Evolutionary conservation across 2,113 vertebrate genomes (phyloP).

Genomic region (Potamarius usumacintae): DNA sequence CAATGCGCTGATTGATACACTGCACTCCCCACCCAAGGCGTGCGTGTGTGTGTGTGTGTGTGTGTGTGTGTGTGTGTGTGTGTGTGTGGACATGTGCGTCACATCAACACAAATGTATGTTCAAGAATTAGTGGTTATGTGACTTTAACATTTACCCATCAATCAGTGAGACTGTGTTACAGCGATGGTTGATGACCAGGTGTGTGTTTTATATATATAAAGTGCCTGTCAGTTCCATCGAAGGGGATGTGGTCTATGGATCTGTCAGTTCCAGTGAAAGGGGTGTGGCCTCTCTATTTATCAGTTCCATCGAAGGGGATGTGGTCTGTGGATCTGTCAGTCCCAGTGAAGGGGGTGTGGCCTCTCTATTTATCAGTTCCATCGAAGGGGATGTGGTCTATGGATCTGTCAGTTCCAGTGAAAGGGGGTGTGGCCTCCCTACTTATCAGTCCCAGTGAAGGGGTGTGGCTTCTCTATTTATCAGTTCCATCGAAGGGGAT

Average conservation of each 20-base stretch:
- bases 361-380: neutral
- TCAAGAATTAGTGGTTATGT: neutral
- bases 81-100: neutral
- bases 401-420: neutral
- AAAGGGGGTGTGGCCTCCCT: neutral
- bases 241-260: neutral
- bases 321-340: neutral
- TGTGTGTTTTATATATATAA: neutral
- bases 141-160: slow-evolving; percentile 48
- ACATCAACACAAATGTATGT: neutral
- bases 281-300: too few relatives aligned
- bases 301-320: neutral
- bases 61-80: slow-evolving; percentile 15
- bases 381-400: neutral
- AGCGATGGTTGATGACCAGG: slow-evolving; percentile 39
- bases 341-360: neutral
- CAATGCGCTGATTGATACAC: slow-evolving; percentile 22
- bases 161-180: slow-evolving; percentile 36
- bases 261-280: neutral
- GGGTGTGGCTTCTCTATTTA: neutral
- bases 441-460: neutral
- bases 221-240: neutral
- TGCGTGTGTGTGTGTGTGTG: slow-evolving; percentile 38
- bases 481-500: neutral
- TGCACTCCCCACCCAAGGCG: slow-evolving; percentile 6